Base-by-base conservation (phyloP, 2,888 invertebrate genomes). In the Amblyteles armatorius region DNA sequence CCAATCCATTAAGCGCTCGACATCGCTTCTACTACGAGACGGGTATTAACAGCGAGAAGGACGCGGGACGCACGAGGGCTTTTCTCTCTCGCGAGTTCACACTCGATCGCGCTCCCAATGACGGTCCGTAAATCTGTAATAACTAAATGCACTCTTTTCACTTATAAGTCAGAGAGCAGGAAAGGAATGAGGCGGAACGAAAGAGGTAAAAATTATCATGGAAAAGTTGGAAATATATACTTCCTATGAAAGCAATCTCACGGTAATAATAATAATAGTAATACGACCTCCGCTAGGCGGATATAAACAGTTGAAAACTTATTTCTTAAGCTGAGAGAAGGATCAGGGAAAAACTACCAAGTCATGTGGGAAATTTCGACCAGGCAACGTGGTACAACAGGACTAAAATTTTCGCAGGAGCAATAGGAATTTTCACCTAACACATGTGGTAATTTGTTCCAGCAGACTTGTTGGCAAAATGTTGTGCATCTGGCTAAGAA, bases 1-100 rank as follows among this genome's bases (percentile, higher is more conserved):
- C 82, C 85, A 85, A 85, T 87, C 83, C 83, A 85, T 85, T 87
- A 87, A 79, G 83, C 22, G 55, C 29, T 26, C 55, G 55, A 52
- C 55, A 65, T 67, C 44, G 11, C 65, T 40, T 13, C 55, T 19
- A 57, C 16, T 72, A 48, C 55, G 81, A 52, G 60, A 76, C 40
- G 22, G 22, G 44, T 63, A 65, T 36, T 33, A 78, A 72, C 55
- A 83, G 63, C 50, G 52, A 57, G 68, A 63, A 48, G 50, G 19
- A 67, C 77, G 67, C 50, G 16, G 26, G 48, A 55, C 22, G 60
- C 52, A 13, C 40, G 67, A 67, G 67, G 26, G 50, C 68, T 60
- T 73, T 78, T 84, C 76, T 26, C 72, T 26, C 60, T 74, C 69
- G 55, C 65, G 33, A 40, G 9, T 76, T 79, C 63, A 48, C 63